Percentiles rank a stretch among this genome's conserved stretches.
Evolutionary conservation across 1,140 invertebrate species (phyloP).

Genomic region (Vanessa atalanta): DNA sequence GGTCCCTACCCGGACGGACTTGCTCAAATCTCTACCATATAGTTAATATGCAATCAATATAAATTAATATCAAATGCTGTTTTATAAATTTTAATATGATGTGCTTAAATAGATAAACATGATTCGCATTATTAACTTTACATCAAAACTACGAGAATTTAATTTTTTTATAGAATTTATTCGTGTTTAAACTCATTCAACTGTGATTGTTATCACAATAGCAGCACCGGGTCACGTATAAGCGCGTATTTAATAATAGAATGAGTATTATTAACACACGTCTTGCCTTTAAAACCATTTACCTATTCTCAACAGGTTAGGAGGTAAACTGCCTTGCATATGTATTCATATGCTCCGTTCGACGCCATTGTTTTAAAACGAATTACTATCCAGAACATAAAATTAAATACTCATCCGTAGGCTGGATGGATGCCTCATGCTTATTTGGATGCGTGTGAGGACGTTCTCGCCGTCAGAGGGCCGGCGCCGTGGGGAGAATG

Average conservation of each 20-base stretch:
- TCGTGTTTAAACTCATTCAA: constrained; percentile 9
- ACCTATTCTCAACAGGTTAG: constrained; percentile 48
- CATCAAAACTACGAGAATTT: no score
- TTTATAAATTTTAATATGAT: background rate
- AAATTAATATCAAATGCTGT: background rate
- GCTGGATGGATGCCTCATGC: constrained; percentile 54
- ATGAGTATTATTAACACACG: constrained; percentile 33
- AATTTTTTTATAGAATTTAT: background rate
- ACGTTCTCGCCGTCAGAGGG: constrained; percentile 56
- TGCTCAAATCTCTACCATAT: no score
- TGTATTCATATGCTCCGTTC: constrained; percentile 50
- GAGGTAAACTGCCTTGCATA: constrained; percentile 44
- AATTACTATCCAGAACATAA: constrained; percentile 74
- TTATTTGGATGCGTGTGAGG: constrained; percentile 72
- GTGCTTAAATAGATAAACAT: background rate
- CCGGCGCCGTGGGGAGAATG: constrained; percentile 59
- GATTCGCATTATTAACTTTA: no score
- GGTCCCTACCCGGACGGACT: no score
- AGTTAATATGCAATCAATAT: no score
- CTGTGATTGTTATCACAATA: constrained; percentile 16
- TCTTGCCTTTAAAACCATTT: constrained; percentile 42
- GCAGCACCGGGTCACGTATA: constrained; percentile 42
- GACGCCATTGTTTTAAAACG: constrained; percentile 68
- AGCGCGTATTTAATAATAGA: constrained; percentile 43
- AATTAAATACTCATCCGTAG: constrained; percentile 74